Evolutionary conservation across 2,888 invertebrate species (phyloP).

Genomic region (Dascillus cervinus): DNA sequence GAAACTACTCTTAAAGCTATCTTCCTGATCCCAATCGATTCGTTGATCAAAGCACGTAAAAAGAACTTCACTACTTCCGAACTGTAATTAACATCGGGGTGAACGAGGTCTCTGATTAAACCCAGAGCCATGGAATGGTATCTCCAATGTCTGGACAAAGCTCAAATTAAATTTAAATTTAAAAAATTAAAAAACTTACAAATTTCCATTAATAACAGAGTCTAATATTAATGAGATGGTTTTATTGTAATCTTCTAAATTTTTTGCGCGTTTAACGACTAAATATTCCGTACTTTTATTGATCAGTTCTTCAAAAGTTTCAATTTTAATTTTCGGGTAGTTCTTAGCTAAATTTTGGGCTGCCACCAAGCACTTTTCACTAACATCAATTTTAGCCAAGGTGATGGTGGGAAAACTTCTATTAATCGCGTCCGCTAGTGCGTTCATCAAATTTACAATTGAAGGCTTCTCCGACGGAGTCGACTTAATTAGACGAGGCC

Average conservation of each 20-base stretch:
- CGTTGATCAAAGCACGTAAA: conserved; percentile 60
- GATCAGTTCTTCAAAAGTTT: conserved; percentile 38
- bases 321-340: conserved; percentile 36
- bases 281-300: conserved; percentile 36
- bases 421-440: conserved; percentile 48
- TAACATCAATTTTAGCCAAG: conserved; percentile 48
- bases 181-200: conserved; percentile 33
- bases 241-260: conserved; percentile 46
- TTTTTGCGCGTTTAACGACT: conserved; percentile 40
- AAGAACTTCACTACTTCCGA: conserved; percentile 56
- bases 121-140: conserved; percentile 68
- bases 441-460: conserved; percentile 58
- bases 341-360: conserved; percentile 44
- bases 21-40: conserved; percentile 73
- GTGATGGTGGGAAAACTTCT: conserved; percentile 57
- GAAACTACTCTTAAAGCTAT: conserved; percentile 55
- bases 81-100: conserved; percentile 61
- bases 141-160: conserved; percentile 69
- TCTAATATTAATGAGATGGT: conserved; percentile 46
- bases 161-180: too few species aligned
- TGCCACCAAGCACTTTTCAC: conserved; percentile 44
- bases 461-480: conserved; percentile 81
- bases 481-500: conserved; percentile 72
- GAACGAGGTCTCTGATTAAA: conserved; percentile 63
- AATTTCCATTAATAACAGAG: conserved; percentile 48